Base-by-base conservation (phyloP, 2,113 vertebrate genomes). In the Zosterops borbonicus region DNA sequence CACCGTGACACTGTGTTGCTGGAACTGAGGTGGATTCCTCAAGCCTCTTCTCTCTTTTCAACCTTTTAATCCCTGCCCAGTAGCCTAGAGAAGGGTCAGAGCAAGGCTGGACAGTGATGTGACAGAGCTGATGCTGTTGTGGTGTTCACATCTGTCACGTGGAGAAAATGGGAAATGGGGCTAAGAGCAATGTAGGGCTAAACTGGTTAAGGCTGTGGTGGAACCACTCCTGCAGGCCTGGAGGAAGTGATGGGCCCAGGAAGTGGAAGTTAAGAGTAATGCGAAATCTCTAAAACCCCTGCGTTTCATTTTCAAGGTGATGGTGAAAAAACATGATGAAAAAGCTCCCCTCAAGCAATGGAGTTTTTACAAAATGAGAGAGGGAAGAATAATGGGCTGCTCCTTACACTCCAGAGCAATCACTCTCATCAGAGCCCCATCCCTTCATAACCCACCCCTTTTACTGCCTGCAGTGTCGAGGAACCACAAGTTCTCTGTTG, bases 231-330 rank as follows among this genome's bases (percentile, higher is more conserved):
- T 31, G 19, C 39, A 69, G 64, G 62, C 53, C 46, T 20, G 47
- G 64, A 69, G 90, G 95, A 95, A 92, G 50, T 9, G 63, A 35
- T 2, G 41, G 55, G 41, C 59, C 29, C 82, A 75, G 68, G 78
- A 93, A 94, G 71, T 90, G 87, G 95, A 96, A 96, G 68, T 63
- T 49, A 53, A 44, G 56, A 91, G 8, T n/a, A n/a, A 74, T 29
- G 23, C 3, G 12, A 92, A 86, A 92, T 59, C 59, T 59, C 60
- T 83, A 67, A 56, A 94, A 15, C 29, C 28, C 44, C 59, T 9
- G 8, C 2, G 2, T 80, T 87, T 93, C 4, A 24, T 67, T 88
- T 94, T 90, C 90, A 90, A 67, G 42, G 44, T 52, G 15, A 64
- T 60, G 0, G 0, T 49, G 28, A 79, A 82, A 69, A 92, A 44